Evolutionary conservation across 2,888 invertebrate species (phyloP), one percentile per base, ranked within the genome.

Genomic region (Trichopoda pennipes): DNA sequence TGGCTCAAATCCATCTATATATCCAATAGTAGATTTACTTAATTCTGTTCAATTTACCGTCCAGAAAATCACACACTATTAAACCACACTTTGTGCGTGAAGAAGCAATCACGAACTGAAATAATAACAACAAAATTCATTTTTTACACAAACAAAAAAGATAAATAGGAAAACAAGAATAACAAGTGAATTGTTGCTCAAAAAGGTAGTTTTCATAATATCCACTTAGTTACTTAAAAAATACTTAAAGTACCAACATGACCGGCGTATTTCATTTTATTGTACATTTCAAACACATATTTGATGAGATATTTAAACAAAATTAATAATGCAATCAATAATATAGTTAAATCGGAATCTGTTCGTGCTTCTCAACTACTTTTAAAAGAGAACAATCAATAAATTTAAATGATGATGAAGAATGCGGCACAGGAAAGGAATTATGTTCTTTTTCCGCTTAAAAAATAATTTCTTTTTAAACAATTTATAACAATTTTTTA

Each of bases 91-190:
- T 44, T n/a, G 4, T n/a, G 44, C n/a, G n/a, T 64, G 51, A 64
- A 60, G 66, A n/a, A 21, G 61, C 58, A 79, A 79, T 55, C 44
- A 73, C 60, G 60, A 77, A 79, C 78, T 79, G 35, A 70, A 55
- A 68, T 35, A 55, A 78, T 53, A 72, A 73, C 58, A 79, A 64
- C 51, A 42, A 44, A 35, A 38, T 28, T 14, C 44, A 8, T 55
- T 17, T 58, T 61, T 49, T 47, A 17, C 28, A 44, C 19, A 66
- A 64, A 47, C 32, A 44, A 51, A 77, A 58, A 12, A 19, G 9
- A 17, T 10, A 12, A 28, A 38, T 19, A 9, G 60, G 6, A 51
- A 7, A 35, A 35, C 12, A 16, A 51, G 28, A 42, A 63, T 51
- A 44, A 51, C 28, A 61, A 44, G 42, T 28, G 28, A 38, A 61